Evolutionary conservation across 2,113 vertebrate species (phyloP), one percentile per base, ranked within the genome.

Genomic region (Symphodus melops): DNA sequence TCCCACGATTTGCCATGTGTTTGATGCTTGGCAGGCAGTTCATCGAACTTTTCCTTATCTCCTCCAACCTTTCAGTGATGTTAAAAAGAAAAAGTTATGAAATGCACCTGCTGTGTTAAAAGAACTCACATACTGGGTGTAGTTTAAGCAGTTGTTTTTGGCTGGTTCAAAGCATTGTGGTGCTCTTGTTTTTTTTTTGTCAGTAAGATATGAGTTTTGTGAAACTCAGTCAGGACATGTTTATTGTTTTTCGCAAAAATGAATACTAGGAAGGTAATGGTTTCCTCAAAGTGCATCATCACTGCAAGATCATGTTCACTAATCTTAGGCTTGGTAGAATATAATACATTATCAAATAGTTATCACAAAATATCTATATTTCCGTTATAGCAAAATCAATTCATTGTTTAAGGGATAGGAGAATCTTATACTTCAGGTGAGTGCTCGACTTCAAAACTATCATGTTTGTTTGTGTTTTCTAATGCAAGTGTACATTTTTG

Each of bases 371-470:
- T 20, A 21, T 67, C 8, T 21, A 48, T 37, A 46, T 44, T 28
- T 84, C 86, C 85, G 84, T 87, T 88, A 81, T 12, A 1, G 12
- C 36, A n/a, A 51, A 53, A 4, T 63, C 13, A 55, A 44, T 20
- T 2, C 6, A 2, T 33, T 5, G 28, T 33, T 33, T 33, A 33
- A 3, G 28, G 28, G 28, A 33, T 67, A n/a, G 48, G 56, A 25
- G 67, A 55, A 49, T 36, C 9, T 17, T 9, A 61, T 1, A 33
- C 33, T 3, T 49, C 9, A 36, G 57, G 49, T 75, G 56, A 71
- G 75, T 70, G 57, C 28, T 72, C 53, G 17, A 53, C 49, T 51
- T 63, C 23, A 21, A 4, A 11, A 11, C 58, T 1, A 2, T 20
- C 8, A 4, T n/a, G 48, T 8, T 25, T 42, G 17, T 66, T 28